Evolutionary conservation across 2,888 invertebrate species (phyloP), one percentile per base, ranked within the genome.

Genomic region (Microdon myrmicae): DNA sequence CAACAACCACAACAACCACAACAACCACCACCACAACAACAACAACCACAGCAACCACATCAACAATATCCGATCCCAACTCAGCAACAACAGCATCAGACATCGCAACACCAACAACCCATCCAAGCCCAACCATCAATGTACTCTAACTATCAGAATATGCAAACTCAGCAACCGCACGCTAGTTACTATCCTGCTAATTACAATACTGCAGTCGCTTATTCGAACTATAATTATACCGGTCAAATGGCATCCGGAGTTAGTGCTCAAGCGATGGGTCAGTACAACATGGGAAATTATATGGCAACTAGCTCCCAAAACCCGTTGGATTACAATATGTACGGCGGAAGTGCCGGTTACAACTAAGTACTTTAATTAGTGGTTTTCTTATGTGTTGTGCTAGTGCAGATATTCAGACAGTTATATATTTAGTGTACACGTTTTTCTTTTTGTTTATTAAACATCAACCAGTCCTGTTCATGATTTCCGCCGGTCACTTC

Each of bases 111-210:
- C 61, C 72, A 84, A 86, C 71, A 87, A 81, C 17, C 82, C 73
- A 35, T 88, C 78, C n/a, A 86, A 84, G 4, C 86, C 84, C 2
- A 83, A 81, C 0, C 86, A n/a, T n/a, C n/a, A n/a, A 58, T 43
- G 58, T 58, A 47, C 16, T 14, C 45, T 1, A 64, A 47, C 7
- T 64, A 37, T 6, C 56, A 45, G 13, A 51, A 39, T 9, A 44
- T 61, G 44, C 39, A 43, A 3, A 55, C 38, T 8, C 28, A 25
- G 16, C 55, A 44, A 5, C 16, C 22, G 7, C 37, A 29, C n/a
- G 31, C 8, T 1, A 45, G 35, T 25, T 58, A 38, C 26, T 58
- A 53, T 8, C 58, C 41, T 29, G 41, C 29, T 3, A 44, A 31
- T 10, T 53, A 31, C 14, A 47, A 47, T 20, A 56, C 37, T 17